phyloP scores from a whole-genome alignment of 2,113 vertebrate species.

The Mus musculus region DNA sequence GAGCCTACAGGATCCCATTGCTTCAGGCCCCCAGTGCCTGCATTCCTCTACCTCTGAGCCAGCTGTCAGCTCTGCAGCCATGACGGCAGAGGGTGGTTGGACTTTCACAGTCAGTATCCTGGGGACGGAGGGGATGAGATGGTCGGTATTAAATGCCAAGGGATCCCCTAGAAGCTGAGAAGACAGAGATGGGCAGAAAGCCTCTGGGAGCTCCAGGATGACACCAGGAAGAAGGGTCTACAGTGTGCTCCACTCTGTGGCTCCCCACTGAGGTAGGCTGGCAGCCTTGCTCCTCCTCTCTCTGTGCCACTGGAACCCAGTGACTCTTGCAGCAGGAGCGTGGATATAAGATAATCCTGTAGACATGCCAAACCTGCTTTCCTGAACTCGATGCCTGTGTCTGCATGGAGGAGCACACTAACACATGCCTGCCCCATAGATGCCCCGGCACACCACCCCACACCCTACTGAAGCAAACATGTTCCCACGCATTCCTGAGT shows the following conservation, averaged over 20 bases:
- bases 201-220: not conserved
- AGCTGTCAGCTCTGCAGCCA: not conserved
- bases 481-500: not conserved
- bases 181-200: not conserved
- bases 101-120: too few species aligned
- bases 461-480: not conserved
- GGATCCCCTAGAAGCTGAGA: not conserved
- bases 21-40: not conserved
- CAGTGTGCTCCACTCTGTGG: not conserved
- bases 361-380: not conserved
- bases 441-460: not conserved
- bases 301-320: not conserved
- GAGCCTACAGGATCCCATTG: not conserved
- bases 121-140: not conserved
- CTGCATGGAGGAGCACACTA: not conserved
- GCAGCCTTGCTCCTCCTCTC: not conserved
- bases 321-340: constrained; percentile 44
- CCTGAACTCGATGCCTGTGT: not conserved
- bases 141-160: not conserved
- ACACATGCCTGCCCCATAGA: accelerated
- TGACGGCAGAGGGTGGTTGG: not conserved
- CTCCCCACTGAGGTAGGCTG: not conserved
- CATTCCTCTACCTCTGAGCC: not conserved
- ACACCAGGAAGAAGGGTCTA: not conserved
- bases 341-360: not conserved